A percentile compares a stretch with the other conserved stretches of the same genome.
These are phyloP conservation scores for Pantherophis guttatus DNA, from an alignment of 2,113 vertebrate species.

Conservation along the genomic window DNA sequence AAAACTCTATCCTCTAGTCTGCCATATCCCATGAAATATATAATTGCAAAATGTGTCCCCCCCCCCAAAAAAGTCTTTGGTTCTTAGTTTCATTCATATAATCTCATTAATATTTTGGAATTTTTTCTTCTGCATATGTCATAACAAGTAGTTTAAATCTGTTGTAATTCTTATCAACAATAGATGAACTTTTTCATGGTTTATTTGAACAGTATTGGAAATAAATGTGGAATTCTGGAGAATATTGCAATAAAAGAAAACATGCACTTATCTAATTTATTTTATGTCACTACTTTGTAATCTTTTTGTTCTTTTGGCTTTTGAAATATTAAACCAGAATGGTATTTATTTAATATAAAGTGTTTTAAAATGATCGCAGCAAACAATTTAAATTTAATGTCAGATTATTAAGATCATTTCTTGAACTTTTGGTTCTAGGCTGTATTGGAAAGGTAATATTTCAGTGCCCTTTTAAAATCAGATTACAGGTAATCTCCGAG, in stretches of 20 bases:
- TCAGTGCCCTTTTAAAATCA: conserved; percentile 55
- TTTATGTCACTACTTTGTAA: conserved; percentile 33
- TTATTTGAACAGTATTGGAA: background rate
- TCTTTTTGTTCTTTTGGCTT: conserved; percentile 36
- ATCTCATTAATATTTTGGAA: background rate
- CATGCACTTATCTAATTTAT: background rate
- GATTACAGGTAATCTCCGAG: background rate
- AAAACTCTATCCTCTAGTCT: background rate
- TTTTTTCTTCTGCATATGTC: background rate
- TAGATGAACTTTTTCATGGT: background rate
- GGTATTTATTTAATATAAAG: conserved; percentile 51
- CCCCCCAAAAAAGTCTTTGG: background rate
- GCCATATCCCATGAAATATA: background rate
- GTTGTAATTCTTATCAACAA: no score
- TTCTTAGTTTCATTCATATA: background rate
- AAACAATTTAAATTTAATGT: conserved; percentile 62
- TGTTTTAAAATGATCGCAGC: conserved; percentile 45
- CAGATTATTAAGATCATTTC: conserved; percentile 42
- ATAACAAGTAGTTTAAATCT: background rate
- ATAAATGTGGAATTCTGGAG: background rate
- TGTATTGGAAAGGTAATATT: conserved; percentile 41
- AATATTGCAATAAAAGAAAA: background rate
- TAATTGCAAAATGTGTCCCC: background rate
- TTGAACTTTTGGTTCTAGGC: conserved; percentile 14
- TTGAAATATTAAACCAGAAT: conserved; percentile 57